Base-by-base conservation (phyloP, 2,888 invertebrate genomes). In the Agrilus mali region DNA sequence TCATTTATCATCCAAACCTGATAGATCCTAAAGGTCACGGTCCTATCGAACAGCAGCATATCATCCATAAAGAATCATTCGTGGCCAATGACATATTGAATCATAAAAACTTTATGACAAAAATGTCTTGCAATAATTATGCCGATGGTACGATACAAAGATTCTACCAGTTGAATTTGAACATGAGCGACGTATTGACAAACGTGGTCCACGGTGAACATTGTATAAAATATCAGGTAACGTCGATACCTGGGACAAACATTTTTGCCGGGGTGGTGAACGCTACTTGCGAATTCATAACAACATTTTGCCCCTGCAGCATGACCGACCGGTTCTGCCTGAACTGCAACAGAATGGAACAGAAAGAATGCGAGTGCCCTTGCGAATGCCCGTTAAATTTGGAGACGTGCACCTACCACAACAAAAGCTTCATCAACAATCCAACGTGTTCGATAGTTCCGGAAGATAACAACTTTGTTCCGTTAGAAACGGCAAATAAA, bases 331-430 rank as follows among this genome's bases (percentile, higher is more conserved):
- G 90, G 3, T 72, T 86, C 3, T 94, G 94, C 61, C 72, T 94
- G 20, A 93, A 93, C 62, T 94, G 94, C 62, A 84, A 89, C 61
- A 78, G 92, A 39, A 90, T 93, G 87, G 94, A 93, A 61, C 90
- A 89, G 66, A 85, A 81, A 3, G 92, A 93, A 60, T 94, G 94
- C 56, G 94, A 94, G 64, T 94, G 94, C 59, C 94, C 94, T 0
- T 94, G 94, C 62, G 92, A 94, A 64, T 94, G 94, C 59, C 82
- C 74, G 2, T 51, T 67, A 43, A 58, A 59, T 49, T 49, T 59
- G 22, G 58, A 57, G 33, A 55, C 54, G n/a, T 60, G 61, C 42
- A 55, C 56, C 35, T 60, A 60, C 48, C 56, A 55, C 27, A 54
- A 59, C 42, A 59, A 55, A 42, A 59, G 56, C 34, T 50, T 53